Evolutionary conservation across 2,113 vertebrate genomes (phyloP).

Genomic region (Lethenteron reissneri): DNA sequence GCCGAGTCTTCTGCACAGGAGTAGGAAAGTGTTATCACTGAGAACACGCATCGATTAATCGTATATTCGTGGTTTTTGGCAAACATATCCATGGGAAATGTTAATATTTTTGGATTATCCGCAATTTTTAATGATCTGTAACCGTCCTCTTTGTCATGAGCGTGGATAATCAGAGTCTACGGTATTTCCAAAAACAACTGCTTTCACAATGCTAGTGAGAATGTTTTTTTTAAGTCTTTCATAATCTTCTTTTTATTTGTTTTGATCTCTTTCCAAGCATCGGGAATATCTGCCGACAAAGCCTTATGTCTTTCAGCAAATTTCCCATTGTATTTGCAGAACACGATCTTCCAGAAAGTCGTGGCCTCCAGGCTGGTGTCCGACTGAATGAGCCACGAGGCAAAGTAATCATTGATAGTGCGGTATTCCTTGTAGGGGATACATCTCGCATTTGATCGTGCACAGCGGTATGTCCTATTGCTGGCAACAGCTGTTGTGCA

Average conservation of each 20-base stretch:
- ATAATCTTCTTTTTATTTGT: neutral
- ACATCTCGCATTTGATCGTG: neutral
- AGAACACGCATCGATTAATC: too few relatives aligned
- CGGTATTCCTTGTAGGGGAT: neutral
- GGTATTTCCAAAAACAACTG: too few relatives aligned
- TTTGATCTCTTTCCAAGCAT: neutral
- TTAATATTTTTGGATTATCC: too few relatives aligned
- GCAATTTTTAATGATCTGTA: too few relatives aligned
- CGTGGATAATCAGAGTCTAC: too few relatives aligned
- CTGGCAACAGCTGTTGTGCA: conserved; percentile 7
- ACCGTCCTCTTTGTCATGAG: too few relatives aligned
- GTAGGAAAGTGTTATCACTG: too few relatives aligned
- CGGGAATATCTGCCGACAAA: neutral
- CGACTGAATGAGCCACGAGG: conserved; percentile 4
- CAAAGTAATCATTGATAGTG: conserved; percentile 7
- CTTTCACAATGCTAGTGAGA: too few relatives aligned
- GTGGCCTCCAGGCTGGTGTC: neutral
- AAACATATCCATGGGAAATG: too few relatives aligned
- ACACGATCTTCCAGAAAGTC: conserved; percentile 7
- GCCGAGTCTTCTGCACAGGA: too few relatives aligned
- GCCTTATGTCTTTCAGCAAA: neutral
- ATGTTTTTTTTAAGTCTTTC: conserved; percentile 6
- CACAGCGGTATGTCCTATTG: neutral
- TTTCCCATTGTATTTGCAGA: neutral
- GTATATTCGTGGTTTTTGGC: too few relatives aligned